Evolutionary conservation across 2,797 vertebrate species (phyloP), one percentile per base, ranked within the genome.

Genomic region (Australoheros facetus): DNA sequence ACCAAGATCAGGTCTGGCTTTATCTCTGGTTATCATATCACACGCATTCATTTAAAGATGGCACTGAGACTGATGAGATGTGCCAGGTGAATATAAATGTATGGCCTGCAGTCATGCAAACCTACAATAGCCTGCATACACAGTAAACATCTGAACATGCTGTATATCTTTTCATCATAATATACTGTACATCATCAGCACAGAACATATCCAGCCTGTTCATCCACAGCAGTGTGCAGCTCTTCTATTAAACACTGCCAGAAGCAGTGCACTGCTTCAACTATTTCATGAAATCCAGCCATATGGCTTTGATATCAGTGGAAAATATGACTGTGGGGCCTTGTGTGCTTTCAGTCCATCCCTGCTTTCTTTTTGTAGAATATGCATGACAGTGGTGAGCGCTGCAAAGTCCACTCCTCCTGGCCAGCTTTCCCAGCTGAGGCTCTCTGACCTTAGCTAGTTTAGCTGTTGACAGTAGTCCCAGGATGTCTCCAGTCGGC

Each of bases 241-340:
- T 84, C 75, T 82, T 83, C 62, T 83, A 72, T 85, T 85, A 73
- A 88, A 89, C 76, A 56, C 71, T 83, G 87, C 90, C 87, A 93
- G 89, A 77, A 78, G 83, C 81, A 82, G 87, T 92, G 87, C 58
- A 79, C 84, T 71, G 86, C 86, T 72, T 90, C 88, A 92, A 82
- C 85, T 92, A 91, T 92, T 93, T 93, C 84, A 87, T 91, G 88
- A 94, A 89, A 94, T 90, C 86, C 89, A 90, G 88, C 91, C 95
- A 96, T 95, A 95, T 96, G 95, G 95, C 93, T 95, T 95, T 94
- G 92, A 95, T 95, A 96, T 95, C 87, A 93, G 87, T 94, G 94
- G 94, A 96, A 96, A 96, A 95, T 95, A 94, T 96, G 94, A 95
- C 93, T 93, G 86, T 89, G 83, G 83, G 79, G 90, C 93, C 87